Evolutionary conservation across 2,113 vertebrate genomes (phyloP).

Genomic region (Albula goreensis): DNA sequence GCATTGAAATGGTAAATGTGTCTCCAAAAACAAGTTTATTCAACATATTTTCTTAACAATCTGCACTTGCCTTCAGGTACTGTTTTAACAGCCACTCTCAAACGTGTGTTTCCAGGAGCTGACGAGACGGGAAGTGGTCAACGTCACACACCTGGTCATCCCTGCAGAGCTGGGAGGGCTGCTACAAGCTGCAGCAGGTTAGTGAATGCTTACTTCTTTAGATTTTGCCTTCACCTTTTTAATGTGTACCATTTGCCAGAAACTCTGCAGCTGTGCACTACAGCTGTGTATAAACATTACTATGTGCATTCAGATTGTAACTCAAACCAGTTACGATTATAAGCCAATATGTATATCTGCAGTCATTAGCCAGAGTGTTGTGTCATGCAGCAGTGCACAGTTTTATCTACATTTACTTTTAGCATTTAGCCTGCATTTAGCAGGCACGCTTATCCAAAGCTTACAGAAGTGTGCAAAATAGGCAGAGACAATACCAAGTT

Average conservation of each 20-base stretch:
- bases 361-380: too few relatives aligned
- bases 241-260: background rate
- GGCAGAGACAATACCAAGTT: too few relatives aligned
- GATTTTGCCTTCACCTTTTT: background rate
- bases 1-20: slow-evolving; percentile 54
- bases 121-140: slow-evolving; percentile 84
- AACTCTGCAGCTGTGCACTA: background rate
- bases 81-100: background rate
- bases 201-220: background rate
- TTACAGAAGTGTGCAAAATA: too few relatives aligned
- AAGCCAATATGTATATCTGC: too few relatives aligned
- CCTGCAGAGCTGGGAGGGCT: slow-evolving; percentile 84
- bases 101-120: slow-evolving; percentile 74
- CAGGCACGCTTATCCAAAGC: too few relatives aligned
- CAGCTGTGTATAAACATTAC: too few relatives aligned
- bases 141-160: slow-evolving; percentile 86
- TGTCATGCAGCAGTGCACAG: too few relatives aligned
- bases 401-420: too few relatives aligned
- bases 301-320: too few relatives aligned
- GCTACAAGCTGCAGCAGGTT: slow-evolving; percentile 77
- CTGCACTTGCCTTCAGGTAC: background rate
- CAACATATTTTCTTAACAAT: background rate
- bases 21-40: background rate
- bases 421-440: too few relatives aligned
- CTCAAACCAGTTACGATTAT: too few relatives aligned